Conservation (phyloP, 1,140 invertebrate genomes). For the Eufriesea mexicana region DNA sequence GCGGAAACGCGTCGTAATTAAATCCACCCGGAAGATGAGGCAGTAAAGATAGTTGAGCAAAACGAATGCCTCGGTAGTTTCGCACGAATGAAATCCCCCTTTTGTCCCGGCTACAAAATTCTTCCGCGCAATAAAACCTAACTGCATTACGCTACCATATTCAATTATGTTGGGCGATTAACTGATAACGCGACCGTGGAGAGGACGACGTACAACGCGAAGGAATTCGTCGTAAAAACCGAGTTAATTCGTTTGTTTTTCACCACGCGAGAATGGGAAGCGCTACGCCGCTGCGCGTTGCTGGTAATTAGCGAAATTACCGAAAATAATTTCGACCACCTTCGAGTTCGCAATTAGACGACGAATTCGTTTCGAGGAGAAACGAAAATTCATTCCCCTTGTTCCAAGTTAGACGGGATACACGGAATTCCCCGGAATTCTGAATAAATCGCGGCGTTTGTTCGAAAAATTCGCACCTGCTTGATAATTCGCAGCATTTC, state of each 20-base stretch:
- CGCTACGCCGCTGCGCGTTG: too few species aligned
- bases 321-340: too few species aligned
- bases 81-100: background rate
- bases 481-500: too few species aligned
- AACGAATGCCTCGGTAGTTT: background rate
- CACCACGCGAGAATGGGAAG: too few species aligned
- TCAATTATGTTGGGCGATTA: background rate
- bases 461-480: too few species aligned
- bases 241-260: background rate
- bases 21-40: background rate
- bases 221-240: background rate
- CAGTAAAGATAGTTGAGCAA: background rate
- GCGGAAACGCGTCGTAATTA: conserved; percentile 7
- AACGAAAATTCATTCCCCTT: too few species aligned
- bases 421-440: too few species aligned
- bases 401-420: too few species aligned
- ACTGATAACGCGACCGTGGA: background rate
- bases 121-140: background rate
- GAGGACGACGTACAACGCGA: background rate
- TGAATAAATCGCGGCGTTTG: too few species aligned
- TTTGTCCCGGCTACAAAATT: background rate
- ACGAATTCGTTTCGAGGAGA: too few species aligned
- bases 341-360: too few species aligned
- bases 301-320: too few species aligned
- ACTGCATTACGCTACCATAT: background rate